A percentile compares a stretch with the other conserved stretches of the same genome.
These are phyloP conservation scores for Batillaria attramentaria DNA, from an alignment of 1,140 invertebrate genomes.

Conservation along the genomic window DNA sequence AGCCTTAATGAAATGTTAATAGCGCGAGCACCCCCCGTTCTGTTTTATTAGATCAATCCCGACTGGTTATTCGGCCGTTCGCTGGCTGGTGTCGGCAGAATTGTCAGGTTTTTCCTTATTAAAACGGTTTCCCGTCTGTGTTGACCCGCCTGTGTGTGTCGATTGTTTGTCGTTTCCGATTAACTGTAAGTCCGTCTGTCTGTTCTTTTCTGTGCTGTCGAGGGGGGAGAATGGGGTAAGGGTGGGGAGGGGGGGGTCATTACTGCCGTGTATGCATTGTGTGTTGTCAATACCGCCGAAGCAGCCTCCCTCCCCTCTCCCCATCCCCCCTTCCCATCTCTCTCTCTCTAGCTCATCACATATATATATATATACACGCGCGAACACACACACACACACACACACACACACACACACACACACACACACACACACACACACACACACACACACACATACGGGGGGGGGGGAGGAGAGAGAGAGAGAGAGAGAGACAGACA, in stretches of 20 bases:
- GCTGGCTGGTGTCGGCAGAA: neutral
- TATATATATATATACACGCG: too few relatives aligned
- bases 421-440: neutral
- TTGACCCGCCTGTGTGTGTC: neutral
- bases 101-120: neutral
- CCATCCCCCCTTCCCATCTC: neutral
- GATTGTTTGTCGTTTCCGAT: neutral
- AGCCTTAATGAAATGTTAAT: conserved; percentile 35
- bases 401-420: neutral
- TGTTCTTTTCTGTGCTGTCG: neutral
- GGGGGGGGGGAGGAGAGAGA: too few relatives aligned
- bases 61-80: neutral
- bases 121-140: neutral
- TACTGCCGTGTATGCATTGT: neutral
- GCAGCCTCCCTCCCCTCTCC: neutral
- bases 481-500: too few relatives aligned
- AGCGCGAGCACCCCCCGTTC: conserved; percentile 7
- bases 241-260: neutral
- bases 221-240: neutral
- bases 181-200: neutral
- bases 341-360: neutral
- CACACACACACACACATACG: too few relatives aligned
- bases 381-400: neutral
- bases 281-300: neutral
- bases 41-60: conserved; percentile 32